Base-by-base conservation (phyloP, 2,888 invertebrate species). In the Marronus borbonicus region DNA sequence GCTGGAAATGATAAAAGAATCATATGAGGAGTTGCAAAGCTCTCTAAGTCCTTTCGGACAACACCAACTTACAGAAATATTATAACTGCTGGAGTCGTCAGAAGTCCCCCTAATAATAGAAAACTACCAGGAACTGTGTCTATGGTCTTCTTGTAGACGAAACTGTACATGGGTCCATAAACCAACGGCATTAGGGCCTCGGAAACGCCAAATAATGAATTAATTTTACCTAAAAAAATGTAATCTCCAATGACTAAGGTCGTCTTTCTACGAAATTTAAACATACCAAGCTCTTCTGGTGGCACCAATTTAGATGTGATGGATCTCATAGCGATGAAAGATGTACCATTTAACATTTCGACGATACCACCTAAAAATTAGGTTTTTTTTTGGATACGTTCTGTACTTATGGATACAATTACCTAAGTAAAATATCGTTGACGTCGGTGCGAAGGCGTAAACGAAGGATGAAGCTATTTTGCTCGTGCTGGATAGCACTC, bases 391-490 rank as follows among this genome's bases (percentile, higher is more conserved):
- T n/a, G 0, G 52, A 24, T 49, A 20, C 3, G 20, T 31, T 49
- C 28, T 36, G 31, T 4, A 31, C 5, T 5, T 36, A 5, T 5
- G 31, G 31, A n/a, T 50, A 39, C 7, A 10, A 0, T 24, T 87
- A 94, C 94, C 94, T 83, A 95, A 90, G 85, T 95, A 95, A 86
- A 95, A 93, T 83, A 94, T 93, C 91, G 93, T 93, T 7, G 93
- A 92, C 76, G 92, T 92, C 0, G 92, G 91, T 1, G 95, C 93
- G 85, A 95, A 95, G 0, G 95, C 95, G 83, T 95, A 96, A 82
- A 95, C 93, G 82, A 95, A 93, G 65, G 94, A 93, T 1, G 95
- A 93, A 20, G 94, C 89, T 78, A 96, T 94, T 88, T 95, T 96
- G 84, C 95, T 95, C 83, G 93, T 91, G 84, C 94, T 94, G 2